Evolutionary conservation across 2,113 vertebrate genomes (phyloP).

Genomic region (Struthidea cinerea): DNA sequence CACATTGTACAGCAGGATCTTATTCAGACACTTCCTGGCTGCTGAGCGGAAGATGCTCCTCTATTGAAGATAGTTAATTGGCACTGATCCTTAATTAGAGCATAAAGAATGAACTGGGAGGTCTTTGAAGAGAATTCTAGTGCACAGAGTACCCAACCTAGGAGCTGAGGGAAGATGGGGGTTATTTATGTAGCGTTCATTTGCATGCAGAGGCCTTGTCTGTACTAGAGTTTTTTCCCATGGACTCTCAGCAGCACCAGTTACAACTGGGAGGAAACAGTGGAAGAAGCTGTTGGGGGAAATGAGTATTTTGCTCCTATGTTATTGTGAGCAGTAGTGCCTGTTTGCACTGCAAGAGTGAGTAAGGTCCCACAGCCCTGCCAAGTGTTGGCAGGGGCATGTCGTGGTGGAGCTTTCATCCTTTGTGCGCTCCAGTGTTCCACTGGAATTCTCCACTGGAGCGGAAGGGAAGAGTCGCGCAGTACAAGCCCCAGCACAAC

Average conservation of each 20-base stretch:
- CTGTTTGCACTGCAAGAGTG: not conserved
- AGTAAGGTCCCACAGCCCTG: not conserved
- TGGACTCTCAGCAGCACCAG: slow-evolving; percentile 18
- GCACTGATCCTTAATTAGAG: slow-evolving; percentile 60
- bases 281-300: not conserved
- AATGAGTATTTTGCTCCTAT: not conserved
- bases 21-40: slow-evolving; percentile 65
- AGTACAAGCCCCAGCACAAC: not conserved
- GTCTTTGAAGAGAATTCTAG: slow-evolving; percentile 54
- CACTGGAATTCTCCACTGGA: not conserved
- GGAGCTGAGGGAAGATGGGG: slow-evolving; percentile 28
- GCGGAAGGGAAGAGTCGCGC: not conserved
- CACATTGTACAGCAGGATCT: slow-evolving; percentile 46
- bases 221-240: slow-evolving; percentile 25
- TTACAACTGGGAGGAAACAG: slow-evolving; percentile 21
- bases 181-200: slow-evolving; percentile 43
- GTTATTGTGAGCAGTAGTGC: not conserved
- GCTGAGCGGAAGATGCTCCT: slow-evolving; percentile 65
- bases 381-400: not conserved
- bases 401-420: not conserved
- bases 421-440: slow-evolving; percentile 2
- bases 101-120: slow-evolving; percentile 64
- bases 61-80: slow-evolving; percentile 65
- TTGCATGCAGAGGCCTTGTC: slow-evolving; percentile 44
- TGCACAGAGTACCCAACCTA: slow-evolving; percentile 46